Evolutionary conservation across 2,888 invertebrate genomes (phyloP), one percentile per base, ranked within the genome.

Genomic region (Apocheima hispidaria): DNA sequence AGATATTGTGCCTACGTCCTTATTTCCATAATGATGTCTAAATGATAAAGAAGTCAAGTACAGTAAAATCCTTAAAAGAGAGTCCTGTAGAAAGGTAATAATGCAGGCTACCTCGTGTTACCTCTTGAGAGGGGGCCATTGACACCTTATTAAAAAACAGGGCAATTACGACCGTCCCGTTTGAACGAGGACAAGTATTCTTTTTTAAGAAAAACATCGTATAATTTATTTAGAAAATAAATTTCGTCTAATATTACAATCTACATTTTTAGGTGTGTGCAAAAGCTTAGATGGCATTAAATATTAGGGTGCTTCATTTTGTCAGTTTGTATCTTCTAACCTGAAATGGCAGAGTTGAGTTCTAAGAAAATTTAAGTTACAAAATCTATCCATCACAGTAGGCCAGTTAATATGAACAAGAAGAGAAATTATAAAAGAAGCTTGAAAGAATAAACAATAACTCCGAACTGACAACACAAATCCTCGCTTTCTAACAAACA

Each of bases 401-500:
- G 14, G 30, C 20, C 28, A 40, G 40, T 38, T 12, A 38, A 54
- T 21, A 16, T 43, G 50, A 60, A 54, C 54, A 60, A 46, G 38
- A 46, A 53, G 33, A 40, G 30, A 54, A 60, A 43, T 52, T 48
- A 38, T 51, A 41, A 49, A 55, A 49, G 38, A 62, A 62, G 52
- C 55, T 40, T 20, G 52, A 59, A 64, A 55, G 18, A 48, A 59
- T 52, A 54, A 12, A 21, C 14, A 21, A 60, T 26, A 43, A 55
- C 59, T 61, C 59, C 18, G 38, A 52, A 38, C 50, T 40, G 38
- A 60, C 50, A 55, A 55, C 43, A 52, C 36, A 49, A 57, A 55
- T 58, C 60, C 48, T 51, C 60, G 43, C 40, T 52, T 48, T 52
- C 52, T 55, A 65, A 59, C 46, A 56, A 54, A 55, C 40, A 59